phyloP scores from a whole-genome alignment of 2,797 vertebrate genomes.

The Antrozous pallidus region DNA sequence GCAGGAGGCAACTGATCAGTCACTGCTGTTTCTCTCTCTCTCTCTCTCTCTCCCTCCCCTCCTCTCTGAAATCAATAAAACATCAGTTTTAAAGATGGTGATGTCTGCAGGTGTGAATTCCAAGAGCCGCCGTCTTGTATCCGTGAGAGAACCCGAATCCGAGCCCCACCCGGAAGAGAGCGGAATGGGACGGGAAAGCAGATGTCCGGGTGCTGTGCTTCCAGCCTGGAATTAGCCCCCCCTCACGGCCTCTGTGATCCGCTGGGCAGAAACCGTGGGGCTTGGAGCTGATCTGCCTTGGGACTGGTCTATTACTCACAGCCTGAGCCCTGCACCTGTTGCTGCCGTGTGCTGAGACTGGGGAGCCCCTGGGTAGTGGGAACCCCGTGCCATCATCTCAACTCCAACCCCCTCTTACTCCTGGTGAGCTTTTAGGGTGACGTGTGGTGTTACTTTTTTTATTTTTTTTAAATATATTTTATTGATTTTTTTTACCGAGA shows the following conservation, averaged over 20 bases:
- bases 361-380: too few relatives aligned
- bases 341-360: not conserved
- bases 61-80: too few relatives aligned
- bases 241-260: not conserved
- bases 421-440: not conserved
- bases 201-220: not conserved
- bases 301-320: not conserved
- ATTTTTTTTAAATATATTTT: too few relatives aligned
- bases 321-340: fast-evolving
- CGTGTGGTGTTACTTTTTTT: too few relatives aligned
- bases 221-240: not conserved
- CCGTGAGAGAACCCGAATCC: not conserved
- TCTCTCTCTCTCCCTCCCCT: too few relatives aligned
- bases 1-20: too few relatives aligned
- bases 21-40: too few relatives aligned
- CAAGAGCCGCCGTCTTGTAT: not conserved
- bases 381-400: not conserved
- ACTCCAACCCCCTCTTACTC: not conserved
- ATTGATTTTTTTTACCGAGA: too few relatives aligned
- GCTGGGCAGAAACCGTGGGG: too few relatives aligned
- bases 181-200: not conserved
- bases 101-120: not conserved
- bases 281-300: not conserved
- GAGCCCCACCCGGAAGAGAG: not conserved
- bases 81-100: too few relatives aligned